These are phyloP conservation scores for Heteractis magnifica DNA, from an alignment of 92 coral and sea anemone species.

Conservation along the genomic window DNA sequence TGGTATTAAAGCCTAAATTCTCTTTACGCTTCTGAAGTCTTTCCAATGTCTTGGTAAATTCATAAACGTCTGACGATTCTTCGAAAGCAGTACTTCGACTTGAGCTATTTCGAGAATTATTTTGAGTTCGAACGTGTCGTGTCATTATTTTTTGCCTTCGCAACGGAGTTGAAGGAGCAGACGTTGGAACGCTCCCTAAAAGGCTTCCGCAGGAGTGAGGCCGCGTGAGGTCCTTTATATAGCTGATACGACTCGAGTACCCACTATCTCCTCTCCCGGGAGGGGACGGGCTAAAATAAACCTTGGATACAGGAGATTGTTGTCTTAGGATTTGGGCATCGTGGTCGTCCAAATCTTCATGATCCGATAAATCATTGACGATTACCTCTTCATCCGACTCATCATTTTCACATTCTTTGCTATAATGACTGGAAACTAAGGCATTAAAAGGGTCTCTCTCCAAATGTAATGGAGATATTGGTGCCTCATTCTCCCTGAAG, in stretches of 20 bases:
- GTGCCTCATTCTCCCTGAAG: conserved; percentile 30
- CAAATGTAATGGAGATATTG: conserved; percentile 12
- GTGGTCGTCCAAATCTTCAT: conserved; percentile 45
- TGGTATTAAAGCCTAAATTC: neutral
- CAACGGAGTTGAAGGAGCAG: conserved; percentile 17
- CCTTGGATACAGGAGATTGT: conserved; percentile 26
- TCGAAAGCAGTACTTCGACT: conserved; percentile 9
- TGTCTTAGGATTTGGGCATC: neutral
- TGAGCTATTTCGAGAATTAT: conserved; percentile 5
- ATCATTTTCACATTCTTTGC: conserved; percentile 21
- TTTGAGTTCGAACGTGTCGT: neutral
- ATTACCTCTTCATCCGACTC: conserved; percentile 61
- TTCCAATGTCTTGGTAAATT: conserved; percentile 16
- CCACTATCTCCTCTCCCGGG: conserved; percentile 62
- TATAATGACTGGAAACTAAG: conserved; percentile 50
- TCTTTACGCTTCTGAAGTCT: conserved; percentile 16
- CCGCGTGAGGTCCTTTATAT: conserved; percentile 55
- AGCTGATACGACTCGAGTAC: conserved; percentile 66
- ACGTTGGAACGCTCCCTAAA: conserved; percentile 29
- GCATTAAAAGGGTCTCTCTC: conserved; percentile 59
- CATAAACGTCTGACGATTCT: conserved; percentile 2
- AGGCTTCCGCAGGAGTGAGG: conserved; percentile 45
- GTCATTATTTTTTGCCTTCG: conserved; percentile 18
- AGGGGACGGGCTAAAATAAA: conserved; percentile 21
- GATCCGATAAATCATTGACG: conserved; percentile 45